Evolutionary conservation across 2,888 invertebrate species (phyloP).

Genomic region (Hartigia nigra): DNA sequence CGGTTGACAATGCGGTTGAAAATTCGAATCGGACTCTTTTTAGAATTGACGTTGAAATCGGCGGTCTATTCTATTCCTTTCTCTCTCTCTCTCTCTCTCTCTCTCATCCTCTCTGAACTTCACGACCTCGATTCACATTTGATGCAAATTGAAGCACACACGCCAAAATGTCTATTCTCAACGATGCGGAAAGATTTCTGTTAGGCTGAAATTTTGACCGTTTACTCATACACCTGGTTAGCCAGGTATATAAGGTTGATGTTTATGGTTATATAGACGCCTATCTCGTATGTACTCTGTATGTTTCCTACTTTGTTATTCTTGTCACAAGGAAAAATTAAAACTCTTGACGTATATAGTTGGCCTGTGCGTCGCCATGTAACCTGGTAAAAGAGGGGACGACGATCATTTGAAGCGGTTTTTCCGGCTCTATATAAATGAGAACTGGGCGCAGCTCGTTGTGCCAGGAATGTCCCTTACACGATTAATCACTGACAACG

Average conservation of each 20-base stretch:
- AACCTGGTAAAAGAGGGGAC: background rate
- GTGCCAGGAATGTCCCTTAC: constrained; percentile 39
- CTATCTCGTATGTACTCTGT: background rate
- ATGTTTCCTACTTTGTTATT: background rate
- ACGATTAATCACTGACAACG: constrained; percentile 53
- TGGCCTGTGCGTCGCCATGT: background rate
- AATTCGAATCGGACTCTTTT: constrained; percentile 7
- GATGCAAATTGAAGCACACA: constrained; percentile 4
- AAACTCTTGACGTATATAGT: background rate
- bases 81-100: background rate
- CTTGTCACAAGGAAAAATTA: background rate
- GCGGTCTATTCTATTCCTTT: background rate
- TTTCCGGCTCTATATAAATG: background rate
- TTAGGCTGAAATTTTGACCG: background rate
- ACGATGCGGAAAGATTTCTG: background rate
- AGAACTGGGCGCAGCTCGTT: constrained; percentile 43
- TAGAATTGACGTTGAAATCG: background rate
- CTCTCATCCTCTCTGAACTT: background rate
- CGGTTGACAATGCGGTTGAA: constrained; percentile 33
- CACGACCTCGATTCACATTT: constrained; percentile 1
- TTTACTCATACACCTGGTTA: background rate
- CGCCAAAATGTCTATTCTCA: background rate
- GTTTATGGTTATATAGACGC: background rate
- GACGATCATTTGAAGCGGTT: constrained; percentile 5
- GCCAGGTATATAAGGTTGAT: background rate